These are phyloP conservation scores for Acanthiza pusilla DNA, from an alignment of 2,797 vertebrate genomes.

Conservation along the genomic window DNA sequence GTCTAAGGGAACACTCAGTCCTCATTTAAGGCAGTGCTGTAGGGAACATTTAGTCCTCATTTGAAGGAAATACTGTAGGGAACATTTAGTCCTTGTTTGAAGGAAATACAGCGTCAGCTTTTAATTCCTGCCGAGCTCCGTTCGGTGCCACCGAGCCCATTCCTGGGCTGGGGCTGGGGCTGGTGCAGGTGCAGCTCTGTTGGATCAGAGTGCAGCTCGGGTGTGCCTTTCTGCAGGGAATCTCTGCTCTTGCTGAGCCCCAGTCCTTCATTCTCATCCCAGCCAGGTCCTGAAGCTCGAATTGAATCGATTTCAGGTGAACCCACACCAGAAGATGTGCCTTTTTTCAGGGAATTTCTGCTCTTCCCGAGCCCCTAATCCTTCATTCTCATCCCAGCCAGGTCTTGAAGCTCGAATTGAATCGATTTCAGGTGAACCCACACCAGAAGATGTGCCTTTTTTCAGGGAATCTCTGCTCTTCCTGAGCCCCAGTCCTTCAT, in stretches of 20 bases:
- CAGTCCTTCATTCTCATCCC: neutral
- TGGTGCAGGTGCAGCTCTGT: neutral
- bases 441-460: no score
- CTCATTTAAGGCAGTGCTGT: neutral
- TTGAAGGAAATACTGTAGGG: neutral
- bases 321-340: neutral
- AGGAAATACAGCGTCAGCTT: neutral
- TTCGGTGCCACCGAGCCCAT: accelerated
- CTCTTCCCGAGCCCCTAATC: no score
- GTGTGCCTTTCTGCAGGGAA: neutral
- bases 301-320: neutral
- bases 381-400: no score
- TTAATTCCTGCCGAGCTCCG: neutral
- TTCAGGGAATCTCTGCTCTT: no score
- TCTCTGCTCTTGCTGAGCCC: neutral
- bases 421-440: no score
- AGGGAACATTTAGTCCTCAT: neutral
- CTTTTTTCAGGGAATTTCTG: no score
- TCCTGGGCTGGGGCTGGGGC: neutral
- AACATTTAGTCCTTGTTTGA: neutral
- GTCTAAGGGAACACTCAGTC: neutral
- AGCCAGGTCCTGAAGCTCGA: neutral
- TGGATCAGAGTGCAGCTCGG: neutral
- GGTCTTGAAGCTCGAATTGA: no score
- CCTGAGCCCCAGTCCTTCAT: no score